Evolutionary conservation across 2,113 vertebrate genomes (phyloP), one percentile per base, ranked within the genome.

Genomic region (Leucosticte australis): DNA sequence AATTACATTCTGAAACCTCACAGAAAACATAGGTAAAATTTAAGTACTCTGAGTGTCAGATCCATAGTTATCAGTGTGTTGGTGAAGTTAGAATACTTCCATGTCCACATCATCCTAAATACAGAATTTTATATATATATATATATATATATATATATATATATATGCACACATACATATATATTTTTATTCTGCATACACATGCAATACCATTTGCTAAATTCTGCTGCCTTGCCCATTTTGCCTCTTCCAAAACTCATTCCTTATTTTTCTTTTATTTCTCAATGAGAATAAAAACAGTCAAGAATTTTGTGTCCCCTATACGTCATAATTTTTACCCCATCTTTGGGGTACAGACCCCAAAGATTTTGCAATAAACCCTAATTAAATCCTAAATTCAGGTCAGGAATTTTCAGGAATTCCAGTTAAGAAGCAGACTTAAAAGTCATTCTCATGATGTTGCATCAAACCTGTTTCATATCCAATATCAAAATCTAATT

Each of bases 251-350:
- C 35, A 85, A 76, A 85, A 63, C 3, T 35, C 7, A 24, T 64
- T 83, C 16, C 3, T 56, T 15, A 19, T 41, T 91, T 88, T 87
- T 27, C 9, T 42, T 63, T 35, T 28, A 4, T 69, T 93, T 85
- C 37, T 75, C 21, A 67, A 49, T 4, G 57, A n/a, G 5, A 91
- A 77, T 24, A 52, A 82, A 82, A 82, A 26, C 12, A 63, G 18
- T 11, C 2, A 24, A 37, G 4, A 53, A 57, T 52, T 76, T 42
- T 49, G 1, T 50, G 3, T 42, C 14, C 5, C 67, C 9, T 20
- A 0, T 14, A 47, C 31, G 2, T 27, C 4, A 0, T 21, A 9
- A 30, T 71, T 74, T 70, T 2, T 35, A 79, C 10, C 3, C 4
- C 2, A 35, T 16, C 3, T 78, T 60, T 77, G 22, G 22, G 7